Evolutionary conservation across 2,113 vertebrate species (phyloP), one percentile per base, ranked within the genome.

Genomic region (Equus przewalskii): DNA sequence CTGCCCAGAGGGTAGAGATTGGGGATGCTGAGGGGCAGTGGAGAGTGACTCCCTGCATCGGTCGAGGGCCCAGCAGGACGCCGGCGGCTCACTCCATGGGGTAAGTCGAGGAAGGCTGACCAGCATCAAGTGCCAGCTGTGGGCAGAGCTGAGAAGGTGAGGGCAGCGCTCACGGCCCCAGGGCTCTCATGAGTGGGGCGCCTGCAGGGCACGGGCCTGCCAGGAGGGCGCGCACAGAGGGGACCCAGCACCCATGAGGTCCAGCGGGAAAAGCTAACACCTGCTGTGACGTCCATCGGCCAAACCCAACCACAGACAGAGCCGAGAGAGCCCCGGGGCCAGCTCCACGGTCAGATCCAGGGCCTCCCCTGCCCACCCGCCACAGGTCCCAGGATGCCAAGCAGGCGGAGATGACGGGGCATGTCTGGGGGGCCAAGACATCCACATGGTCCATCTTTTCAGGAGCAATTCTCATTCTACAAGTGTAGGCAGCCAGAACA

Each of bases 391-490:
- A 3, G 64, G 58, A 51, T 1, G 15, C 21, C 0, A 65, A 62
- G n/a, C n/a, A 26, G 30, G 11, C 3, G 14, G 44, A 5, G 9
- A 58, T 19, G 54, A 15, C 4, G 1, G 7, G 51, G 58, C 3
- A 26, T 41, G 15, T 15, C 19, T 51, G 49, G 1, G n/a, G n/a
- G 56, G 26, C 7, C 19, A 33, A 12, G 44, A 24, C 1, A 21
- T 0, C 5, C 44, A 8, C 16, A 18, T 12, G 2, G 0, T 0
- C 4, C 3, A 0, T 9, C 67, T 44, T 41, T 16, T 8, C 54
- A 30, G 24, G 26, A 7, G 13, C 6, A 1, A 4, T n/a, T 58
- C 60, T 92, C 58, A 3, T 18, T 44, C 54, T 19, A 3, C 79
- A 19, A 19, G 7, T 19, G 5, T 1, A 1, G 33, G 83, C 33